These are phyloP conservation scores for Enteromius fasciolatus DNA, from an alignment of 2,797 vertebrate genomes.

Conservation along the genomic window DNA sequence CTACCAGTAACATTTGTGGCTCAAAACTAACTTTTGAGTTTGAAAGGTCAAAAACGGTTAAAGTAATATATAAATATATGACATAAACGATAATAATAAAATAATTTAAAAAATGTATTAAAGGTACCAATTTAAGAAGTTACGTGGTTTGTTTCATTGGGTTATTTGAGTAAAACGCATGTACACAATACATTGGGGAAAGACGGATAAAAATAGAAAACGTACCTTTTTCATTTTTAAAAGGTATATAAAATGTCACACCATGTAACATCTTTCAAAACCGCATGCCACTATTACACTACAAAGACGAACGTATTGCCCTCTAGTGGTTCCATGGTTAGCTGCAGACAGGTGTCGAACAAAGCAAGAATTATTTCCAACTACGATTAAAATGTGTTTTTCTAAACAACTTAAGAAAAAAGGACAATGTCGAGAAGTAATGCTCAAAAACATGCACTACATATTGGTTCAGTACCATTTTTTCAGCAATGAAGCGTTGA, in stretches of 20 bases:
- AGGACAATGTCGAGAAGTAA: not conserved
- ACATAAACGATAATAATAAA: not conserved
- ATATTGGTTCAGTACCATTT: not conserved
- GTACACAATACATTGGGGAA: not conserved
- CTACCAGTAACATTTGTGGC: not conserved
- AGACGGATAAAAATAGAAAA: too few relatives aligned
- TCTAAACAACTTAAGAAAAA: not conserved
- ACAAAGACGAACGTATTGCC: constrained; percentile 13
- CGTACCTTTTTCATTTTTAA: too few relatives aligned
- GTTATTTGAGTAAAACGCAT: not conserved
- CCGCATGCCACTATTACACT: not conserved
- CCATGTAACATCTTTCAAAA: not conserved
- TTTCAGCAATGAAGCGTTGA: too few relatives aligned
- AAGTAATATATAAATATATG: too few relatives aligned
- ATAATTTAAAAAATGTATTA: not conserved
- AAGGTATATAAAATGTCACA: not conserved
- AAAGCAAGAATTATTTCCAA: not conserved
- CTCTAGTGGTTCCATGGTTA: constrained; percentile 32
- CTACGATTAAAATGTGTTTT: not conserved
- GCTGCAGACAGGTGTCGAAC: not conserved
- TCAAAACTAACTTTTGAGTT: too few relatives aligned
- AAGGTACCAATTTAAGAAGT: not conserved
- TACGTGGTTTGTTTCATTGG: not conserved
- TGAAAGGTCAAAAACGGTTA: too few relatives aligned
- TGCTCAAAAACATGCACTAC: not conserved